Conservation (phyloP, 2,113 vertebrate species). For the Petaurus breviceps region DNA sequence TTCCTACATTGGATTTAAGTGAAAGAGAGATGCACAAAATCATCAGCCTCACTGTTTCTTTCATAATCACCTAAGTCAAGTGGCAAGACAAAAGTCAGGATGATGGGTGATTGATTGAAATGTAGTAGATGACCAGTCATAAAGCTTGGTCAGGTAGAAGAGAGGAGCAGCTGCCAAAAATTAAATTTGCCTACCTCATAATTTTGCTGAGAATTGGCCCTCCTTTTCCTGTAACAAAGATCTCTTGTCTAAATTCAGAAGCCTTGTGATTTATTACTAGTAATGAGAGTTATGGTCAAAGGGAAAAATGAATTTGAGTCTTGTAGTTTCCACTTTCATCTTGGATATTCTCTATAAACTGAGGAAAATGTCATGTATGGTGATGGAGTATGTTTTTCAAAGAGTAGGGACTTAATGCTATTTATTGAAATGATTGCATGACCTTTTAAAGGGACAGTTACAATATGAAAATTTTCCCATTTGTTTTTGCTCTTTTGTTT, state of each 20-base stretch:
- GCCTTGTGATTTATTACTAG: neutral
- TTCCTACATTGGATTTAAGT: no score
- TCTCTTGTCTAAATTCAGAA: neutral
- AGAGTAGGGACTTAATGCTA: neutral
- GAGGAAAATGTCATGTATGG: slow-evolving; percentile 21
- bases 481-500: neutral
- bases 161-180: neutral
- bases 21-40: no score
- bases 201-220: neutral
- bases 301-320: neutral
- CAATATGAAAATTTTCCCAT: neutral
- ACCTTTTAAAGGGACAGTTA: slow-evolving; percentile 2
- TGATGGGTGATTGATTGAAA: no score
- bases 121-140: no score
- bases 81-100: no score
- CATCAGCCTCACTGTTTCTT: no score
- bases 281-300: neutral
- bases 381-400: slow-evolving; percentile 17
- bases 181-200: neutral
- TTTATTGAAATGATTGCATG: neutral
- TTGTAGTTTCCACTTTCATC: slow-evolving; percentile 12
- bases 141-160: no score
- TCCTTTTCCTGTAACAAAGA: neutral
- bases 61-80: no score
- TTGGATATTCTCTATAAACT: neutral